Percentiles rank a stretch among this genome's conserved stretches.
These are phyloP conservation scores for Calonectris borealis DNA, from an alignment of 2,113 vertebrate genomes.

Conservation along the genomic window DNA sequence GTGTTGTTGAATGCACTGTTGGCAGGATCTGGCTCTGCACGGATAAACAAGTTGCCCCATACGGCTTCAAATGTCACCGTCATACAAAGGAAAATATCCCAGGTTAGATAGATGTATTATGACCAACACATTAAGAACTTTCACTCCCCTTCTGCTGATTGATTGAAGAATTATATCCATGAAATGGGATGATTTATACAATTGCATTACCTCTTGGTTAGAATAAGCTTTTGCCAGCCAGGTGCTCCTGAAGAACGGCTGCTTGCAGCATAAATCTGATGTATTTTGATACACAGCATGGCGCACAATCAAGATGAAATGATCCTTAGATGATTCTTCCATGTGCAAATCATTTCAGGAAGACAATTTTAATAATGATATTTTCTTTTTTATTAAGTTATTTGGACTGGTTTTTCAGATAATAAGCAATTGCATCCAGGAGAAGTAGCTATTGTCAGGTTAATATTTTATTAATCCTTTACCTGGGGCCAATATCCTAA, in stretches of 20 bases:
- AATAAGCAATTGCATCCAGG: not conserved
- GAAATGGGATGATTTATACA: not conserved
- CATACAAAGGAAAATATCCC: not conserved
- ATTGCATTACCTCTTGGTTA: not conserved
- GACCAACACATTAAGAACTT: not conserved
- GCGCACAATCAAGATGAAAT: not conserved
- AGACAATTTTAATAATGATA: not conserved
- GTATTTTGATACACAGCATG: not conserved
- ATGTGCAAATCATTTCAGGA: not conserved
- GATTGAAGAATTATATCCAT: slow-evolving; percentile 22
- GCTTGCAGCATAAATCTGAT: not conserved
- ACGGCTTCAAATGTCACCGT: not conserved
- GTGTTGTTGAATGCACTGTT: not conserved
- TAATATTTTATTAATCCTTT: slow-evolving; percentile 13
- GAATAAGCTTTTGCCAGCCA: slow-evolving; percentile 18
- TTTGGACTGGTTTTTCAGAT: not conserved
- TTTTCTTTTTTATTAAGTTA: not conserved
- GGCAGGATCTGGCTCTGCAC: not conserved
- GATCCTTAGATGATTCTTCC: not conserved
- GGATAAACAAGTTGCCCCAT: not conserved
- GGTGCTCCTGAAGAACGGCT: slow-evolving; percentile 12
- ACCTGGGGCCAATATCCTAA: not conserved
- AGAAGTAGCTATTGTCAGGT: not conserved
- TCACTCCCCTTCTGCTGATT: not conserved
- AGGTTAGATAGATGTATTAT: not conserved